These are phyloP conservation scores for Eustalomyia histrio DNA, from an alignment of 2,888 invertebrate species.

Conservation along the genomic window DNA sequence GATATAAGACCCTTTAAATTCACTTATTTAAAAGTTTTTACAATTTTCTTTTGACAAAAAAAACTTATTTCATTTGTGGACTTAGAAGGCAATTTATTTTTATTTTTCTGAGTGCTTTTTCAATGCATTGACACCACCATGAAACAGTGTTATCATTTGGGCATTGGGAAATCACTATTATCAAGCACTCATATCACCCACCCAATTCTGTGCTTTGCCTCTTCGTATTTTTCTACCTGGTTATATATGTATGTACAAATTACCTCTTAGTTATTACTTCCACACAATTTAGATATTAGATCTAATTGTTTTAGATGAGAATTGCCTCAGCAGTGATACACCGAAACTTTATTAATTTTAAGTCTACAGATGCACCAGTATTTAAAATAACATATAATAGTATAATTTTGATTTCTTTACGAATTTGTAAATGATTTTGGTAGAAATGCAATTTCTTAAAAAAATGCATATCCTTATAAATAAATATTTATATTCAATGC, in stretches of 20 bases:
- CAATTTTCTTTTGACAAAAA: no score
- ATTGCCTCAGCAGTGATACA: conserved; percentile 44
- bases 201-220: no score
- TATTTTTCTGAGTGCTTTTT: no score
- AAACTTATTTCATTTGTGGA: no score
- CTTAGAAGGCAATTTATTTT: no score
- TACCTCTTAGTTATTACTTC: conserved; percentile 58
- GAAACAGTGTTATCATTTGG: no score
- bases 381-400: conserved; percentile 25
- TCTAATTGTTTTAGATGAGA: conserved; percentile 16
- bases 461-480: background rate
- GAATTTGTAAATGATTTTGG: conserved; percentile 22
- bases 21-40: no score
- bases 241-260: conserved; percentile 56
- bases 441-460: background rate
- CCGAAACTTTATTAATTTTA: conserved; percentile 45
- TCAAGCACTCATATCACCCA: no score
- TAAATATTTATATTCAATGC: conserved; percentile 35
- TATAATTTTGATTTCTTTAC: conserved; percentile 8
- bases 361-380: conserved; percentile 46
- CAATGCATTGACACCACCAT: no score
- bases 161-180: no score
- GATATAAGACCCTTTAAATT: no score
- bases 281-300: conserved; percentile 25
- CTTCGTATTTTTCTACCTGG: no score